phyloP scores from a whole-genome alignment of 2,888 invertebrate genomes.

The Plemyria rubiginata region DNA sequence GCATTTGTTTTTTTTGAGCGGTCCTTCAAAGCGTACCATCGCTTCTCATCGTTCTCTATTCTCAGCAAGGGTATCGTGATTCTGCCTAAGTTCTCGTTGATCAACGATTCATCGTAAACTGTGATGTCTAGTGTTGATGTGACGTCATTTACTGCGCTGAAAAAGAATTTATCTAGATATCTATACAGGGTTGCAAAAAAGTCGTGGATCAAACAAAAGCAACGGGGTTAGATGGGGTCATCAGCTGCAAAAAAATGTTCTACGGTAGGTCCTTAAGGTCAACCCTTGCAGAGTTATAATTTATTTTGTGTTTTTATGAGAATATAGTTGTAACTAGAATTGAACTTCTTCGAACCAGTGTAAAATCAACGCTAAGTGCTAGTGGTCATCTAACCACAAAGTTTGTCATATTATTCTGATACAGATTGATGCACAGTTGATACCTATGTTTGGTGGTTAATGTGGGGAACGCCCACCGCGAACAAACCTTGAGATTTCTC shows the following conservation, averaged over 20 bases:
- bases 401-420: not conserved
- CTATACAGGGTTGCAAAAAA: too few species aligned
- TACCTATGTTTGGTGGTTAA: constrained; percentile 6
- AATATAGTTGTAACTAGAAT: too few species aligned
- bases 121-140: constrained; percentile 74
- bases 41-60: constrained; percentile 70
- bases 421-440: not conserved
- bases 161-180: constrained; percentile 18
- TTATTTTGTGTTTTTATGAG: too few species aligned
- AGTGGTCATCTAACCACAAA: not conserved
- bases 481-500: constrained; percentile 23
- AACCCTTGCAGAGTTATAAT: too few species aligned
- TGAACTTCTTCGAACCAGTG: constrained; percentile 3
- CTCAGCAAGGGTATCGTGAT: constrained; percentile 72
- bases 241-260: too few species aligned
- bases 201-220: too few species aligned
- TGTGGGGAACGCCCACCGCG: constrained; percentile 9
- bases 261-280: too few species aligned
- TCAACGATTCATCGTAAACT: constrained; percentile 71
- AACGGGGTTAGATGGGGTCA: too few species aligned
- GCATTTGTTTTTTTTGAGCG: constrained; percentile 65
- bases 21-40: constrained; percentile 76
- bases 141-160: constrained; percentile 70
- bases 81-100: constrained; percentile 70
- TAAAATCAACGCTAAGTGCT: not conserved